These are phyloP conservation scores for Odobenus rosmarus DNA, from an alignment of 2,113 vertebrate species.

Conservation along the genomic window DNA sequence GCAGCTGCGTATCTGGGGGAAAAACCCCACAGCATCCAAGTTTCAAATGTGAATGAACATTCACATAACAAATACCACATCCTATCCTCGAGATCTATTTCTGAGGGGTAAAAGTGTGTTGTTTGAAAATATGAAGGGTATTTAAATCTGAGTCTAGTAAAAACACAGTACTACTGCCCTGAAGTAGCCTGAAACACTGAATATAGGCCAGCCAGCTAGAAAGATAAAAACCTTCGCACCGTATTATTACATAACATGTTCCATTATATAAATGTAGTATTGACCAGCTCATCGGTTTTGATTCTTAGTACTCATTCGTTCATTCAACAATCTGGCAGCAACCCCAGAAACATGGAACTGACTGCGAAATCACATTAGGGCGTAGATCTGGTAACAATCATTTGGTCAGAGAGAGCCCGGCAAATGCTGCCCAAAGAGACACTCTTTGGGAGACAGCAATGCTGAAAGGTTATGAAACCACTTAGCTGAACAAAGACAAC, in stretches of 20 bases:
- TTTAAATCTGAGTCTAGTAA: background rate
- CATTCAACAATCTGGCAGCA: background rate
- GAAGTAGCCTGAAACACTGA: background rate
- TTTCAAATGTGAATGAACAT: background rate
- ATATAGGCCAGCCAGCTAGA: background rate
- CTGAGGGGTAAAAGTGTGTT: background rate
- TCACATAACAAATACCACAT: background rate
- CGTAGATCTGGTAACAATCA: background rate
- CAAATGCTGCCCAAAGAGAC: background rate
- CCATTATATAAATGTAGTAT: background rate
- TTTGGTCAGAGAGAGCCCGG: background rate
- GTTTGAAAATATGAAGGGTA: background rate
- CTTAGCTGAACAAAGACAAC: background rate
- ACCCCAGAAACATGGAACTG: background rate
- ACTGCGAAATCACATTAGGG: background rate
- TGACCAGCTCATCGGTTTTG: background rate
- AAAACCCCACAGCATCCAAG: background rate
- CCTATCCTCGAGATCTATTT: background rate
- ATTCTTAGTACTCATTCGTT: background rate
- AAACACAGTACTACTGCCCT: background rate
- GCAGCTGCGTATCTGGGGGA: constrained; percentile 90
- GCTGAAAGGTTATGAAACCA: background rate
- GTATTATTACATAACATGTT: background rate
- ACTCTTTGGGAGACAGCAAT: background rate
- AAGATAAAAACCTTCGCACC: background rate